A percentile compares a stretch with the other conserved stretches of the same genome.
Conservation (phyloP, 1,140 invertebrate genomes). For the Limonius californicus region DNA sequence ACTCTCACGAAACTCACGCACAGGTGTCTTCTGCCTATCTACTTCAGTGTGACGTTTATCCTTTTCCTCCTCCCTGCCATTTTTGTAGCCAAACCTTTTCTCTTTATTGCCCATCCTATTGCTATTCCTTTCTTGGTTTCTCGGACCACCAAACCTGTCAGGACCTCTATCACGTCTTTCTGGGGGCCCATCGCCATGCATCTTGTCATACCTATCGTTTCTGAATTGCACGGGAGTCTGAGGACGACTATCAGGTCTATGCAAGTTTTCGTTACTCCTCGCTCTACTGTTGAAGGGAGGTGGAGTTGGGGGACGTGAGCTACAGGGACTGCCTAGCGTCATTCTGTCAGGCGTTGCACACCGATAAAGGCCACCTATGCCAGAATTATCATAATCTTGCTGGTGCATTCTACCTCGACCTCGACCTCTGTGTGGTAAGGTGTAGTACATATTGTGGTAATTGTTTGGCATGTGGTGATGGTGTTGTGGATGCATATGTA, state of each 20-base stretch:
- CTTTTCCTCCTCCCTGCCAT: constrained; percentile 5
- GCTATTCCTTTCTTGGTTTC: constrained; percentile 7
- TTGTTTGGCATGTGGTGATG: not conserved
- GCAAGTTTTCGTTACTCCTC: constrained; percentile 26
- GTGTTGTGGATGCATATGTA: not conserved
- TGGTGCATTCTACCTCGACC: constrained; percentile 43
- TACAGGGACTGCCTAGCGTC: constrained; percentile 31
- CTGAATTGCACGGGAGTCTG: not conserved
- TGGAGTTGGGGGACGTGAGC: constrained; percentile 52
- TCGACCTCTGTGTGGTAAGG: constrained; percentile 48
- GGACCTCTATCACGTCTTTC: not conserved
- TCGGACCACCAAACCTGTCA: no score
- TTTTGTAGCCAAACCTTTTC: not conserved
- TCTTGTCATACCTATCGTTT: not conserved
- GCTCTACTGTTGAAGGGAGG: constrained; percentile 18
- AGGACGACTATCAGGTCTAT: not conserved
- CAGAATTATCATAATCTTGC: constrained; percentile 24
- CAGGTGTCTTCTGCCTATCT: constrained; percentile 8
- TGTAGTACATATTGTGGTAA: constrained; percentile 16
- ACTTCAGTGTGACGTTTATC: not conserved
- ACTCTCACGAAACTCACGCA: constrained; percentile 16
- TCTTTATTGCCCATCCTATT: constrained; percentile 10
- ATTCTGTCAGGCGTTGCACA: constrained; percentile 52
- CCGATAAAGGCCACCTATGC: constrained; percentile 36
- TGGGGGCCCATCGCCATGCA: not conserved